These are phyloP conservation scores for Prosapia bicincta DNA, from an alignment of 2,888 invertebrate species.

Conservation along the genomic window DNA sequence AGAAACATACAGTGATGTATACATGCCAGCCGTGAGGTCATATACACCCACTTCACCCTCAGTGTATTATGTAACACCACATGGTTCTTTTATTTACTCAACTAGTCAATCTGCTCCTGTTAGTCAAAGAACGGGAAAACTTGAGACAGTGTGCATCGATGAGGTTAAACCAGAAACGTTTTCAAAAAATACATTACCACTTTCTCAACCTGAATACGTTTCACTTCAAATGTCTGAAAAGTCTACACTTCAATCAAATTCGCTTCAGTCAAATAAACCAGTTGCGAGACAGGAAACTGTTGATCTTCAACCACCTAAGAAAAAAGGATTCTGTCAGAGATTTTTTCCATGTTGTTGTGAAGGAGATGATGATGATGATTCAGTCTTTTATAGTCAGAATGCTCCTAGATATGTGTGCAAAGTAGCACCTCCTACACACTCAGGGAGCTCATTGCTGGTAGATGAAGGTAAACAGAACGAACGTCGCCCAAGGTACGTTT, in stretches of 20 bases:
- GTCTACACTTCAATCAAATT: background rate
- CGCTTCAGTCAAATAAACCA: too few species aligned
- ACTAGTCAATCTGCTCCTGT: background rate
- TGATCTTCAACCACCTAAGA: background rate
- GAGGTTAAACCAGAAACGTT: background rate
- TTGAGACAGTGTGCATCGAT: too few species aligned
- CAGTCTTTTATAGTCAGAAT: background rate
- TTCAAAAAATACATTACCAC: background rate
- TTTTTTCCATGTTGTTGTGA: background rate
- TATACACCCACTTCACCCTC: background rate
- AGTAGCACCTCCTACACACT: background rate
- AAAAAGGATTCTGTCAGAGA: background rate
- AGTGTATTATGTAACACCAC: background rate
- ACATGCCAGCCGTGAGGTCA: background rate
- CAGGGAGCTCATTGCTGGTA: background rate
- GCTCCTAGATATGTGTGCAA: background rate
- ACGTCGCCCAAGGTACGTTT: background rate
- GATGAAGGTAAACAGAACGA: background rate
- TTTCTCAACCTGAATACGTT: background rate
- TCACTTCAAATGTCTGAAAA: background rate
- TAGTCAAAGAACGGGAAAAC: background rate
- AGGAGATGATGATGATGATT: background rate
- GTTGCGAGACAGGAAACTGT: background rate
- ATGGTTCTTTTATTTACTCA: background rate
- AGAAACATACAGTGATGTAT: background rate